A percentile compares a stretch with the other conserved stretches of the same genome.
Conservation (phyloP, 2,113 vertebrate species). For the Hippocampus comes region DNA sequence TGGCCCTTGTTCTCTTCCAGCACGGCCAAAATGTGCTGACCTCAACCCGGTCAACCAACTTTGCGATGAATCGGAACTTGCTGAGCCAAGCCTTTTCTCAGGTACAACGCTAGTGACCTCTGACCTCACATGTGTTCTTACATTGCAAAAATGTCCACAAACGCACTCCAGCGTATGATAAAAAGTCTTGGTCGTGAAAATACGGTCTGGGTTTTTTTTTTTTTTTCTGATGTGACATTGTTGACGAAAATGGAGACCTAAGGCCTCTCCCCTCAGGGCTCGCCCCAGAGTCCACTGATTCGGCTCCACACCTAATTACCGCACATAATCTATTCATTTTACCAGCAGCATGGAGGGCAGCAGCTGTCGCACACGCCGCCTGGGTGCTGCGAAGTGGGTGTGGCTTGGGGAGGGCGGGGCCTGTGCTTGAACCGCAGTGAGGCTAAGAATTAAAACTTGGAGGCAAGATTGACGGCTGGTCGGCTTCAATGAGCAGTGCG, state of each 20-base stretch:
- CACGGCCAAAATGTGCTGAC: too few species aligned
- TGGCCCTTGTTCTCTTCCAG: too few species aligned
- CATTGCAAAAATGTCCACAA: too few species aligned
- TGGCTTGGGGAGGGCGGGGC: conserved; percentile 25
- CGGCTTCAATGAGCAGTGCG: conserved; percentile 6
- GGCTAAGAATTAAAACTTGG: conserved; percentile 36
- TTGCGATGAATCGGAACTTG: too few species aligned
- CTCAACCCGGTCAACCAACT: too few species aligned
- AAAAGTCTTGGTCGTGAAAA: too few species aligned
- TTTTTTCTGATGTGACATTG: conserved; percentile 44
- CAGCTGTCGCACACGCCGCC: conserved; percentile 87
- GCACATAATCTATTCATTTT: conserved; percentile 99
- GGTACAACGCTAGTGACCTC: too few species aligned
- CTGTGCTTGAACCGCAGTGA: conserved; percentile 24
- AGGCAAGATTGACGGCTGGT: conserved; percentile 15
- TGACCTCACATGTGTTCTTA: background rate
- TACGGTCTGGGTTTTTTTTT: background rate
- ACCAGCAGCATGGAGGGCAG: conserved; percentile 90
- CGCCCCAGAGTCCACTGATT: conserved; percentile 98
- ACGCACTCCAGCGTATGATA: too few species aligned
- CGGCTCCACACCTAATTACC: conserved; percentile 99
- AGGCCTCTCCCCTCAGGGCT: conserved; percentile 64
- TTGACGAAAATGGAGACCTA: conserved; percentile 17
- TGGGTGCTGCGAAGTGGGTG: conserved; percentile 28
- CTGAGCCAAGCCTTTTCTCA: too few species aligned